phyloP scores from a whole-genome alignment of 2,113 vertebrate genomes.

The Odocoileus virginianus region DNA sequence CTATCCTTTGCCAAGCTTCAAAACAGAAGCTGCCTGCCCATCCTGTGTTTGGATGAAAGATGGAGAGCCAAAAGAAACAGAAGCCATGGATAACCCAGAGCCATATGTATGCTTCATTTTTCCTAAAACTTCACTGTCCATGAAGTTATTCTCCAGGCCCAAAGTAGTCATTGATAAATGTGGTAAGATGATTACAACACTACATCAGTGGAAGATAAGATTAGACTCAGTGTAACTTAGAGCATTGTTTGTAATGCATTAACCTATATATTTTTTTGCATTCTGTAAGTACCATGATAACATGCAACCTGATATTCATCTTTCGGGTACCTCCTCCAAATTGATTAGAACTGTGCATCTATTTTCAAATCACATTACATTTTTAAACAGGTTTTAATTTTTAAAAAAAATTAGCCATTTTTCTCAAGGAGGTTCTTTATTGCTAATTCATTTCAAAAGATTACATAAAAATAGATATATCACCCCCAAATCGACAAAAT shows the following conservation, averaged over 20 bases:
- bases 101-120: not conserved
- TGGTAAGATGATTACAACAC: not conserved
- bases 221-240: not conserved
- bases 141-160: not conserved
- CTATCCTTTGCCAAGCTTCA: not conserved
- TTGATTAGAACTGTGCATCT: not conserved
- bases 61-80: not conserved
- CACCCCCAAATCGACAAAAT: not conserved
- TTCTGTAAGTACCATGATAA: not conserved
- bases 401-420: not conserved
- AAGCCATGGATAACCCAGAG: not conserved
- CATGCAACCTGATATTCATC: not conserved
- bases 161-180: not conserved
- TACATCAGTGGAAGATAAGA: not conserved
- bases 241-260: not conserved
- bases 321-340: not conserved
- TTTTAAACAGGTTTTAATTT: conserved; percentile 6
- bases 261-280: not conserved
- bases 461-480: not conserved
- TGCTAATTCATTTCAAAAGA: conserved; percentile 42
- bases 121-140: not conserved
- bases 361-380: conserved; percentile 10
- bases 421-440: not conserved
- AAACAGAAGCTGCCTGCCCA: not conserved
- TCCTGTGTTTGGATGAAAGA: not conserved